Evolutionary conservation across 2,113 vertebrate genomes (phyloP).

Genomic region (Mixornis gularis): DNA sequence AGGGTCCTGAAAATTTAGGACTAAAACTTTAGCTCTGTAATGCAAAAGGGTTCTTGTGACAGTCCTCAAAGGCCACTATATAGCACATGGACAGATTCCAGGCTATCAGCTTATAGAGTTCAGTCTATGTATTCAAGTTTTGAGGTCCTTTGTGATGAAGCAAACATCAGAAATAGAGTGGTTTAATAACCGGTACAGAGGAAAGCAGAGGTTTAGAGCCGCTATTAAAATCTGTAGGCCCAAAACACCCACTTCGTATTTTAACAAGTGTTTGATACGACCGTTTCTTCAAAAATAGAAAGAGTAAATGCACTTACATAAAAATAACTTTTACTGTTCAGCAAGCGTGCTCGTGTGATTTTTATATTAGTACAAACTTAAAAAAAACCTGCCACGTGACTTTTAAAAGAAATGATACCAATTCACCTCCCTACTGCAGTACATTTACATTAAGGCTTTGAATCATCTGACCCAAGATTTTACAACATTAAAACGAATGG

Average conservation of each 20-base stretch:
- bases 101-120: slow-evolving; percentile 70
- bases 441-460: slow-evolving; percentile 80
- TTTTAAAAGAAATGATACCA: slow-evolving; percentile 40
- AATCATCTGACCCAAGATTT: slow-evolving; percentile 71
- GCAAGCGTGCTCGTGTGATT: slow-evolving; percentile 67
- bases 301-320: slow-evolving; percentile 69
- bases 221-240: slow-evolving; percentile 32
- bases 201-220: slow-evolving; percentile 61
- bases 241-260: slow-evolving; percentile 11
- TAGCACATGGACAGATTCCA: slow-evolving; percentile 66
- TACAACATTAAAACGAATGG: slow-evolving; percentile 46
- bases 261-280: slow-evolving; percentile 29
- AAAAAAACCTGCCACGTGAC: slow-evolving; percentile 21
- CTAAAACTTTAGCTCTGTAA: slow-evolving; percentile 75
- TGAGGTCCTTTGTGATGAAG: slow-evolving; percentile 71
- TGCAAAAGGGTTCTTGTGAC: slow-evolving; percentile 69
- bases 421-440: slow-evolving; percentile 60
- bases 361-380: slow-evolving; percentile 61
- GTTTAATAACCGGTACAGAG: slow-evolving; percentile 58
- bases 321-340: slow-evolving; percentile 61
- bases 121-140: slow-evolving; percentile 75
- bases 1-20: slow-evolving; percentile 77
- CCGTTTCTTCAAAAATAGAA: slow-evolving; percentile 43
- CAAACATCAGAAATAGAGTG: slow-evolving; percentile 68
- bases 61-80: slow-evolving; percentile 78